Conservation (phyloP, 1,140 invertebrate genomes). For the Diorhabda carinulata region DNA sequence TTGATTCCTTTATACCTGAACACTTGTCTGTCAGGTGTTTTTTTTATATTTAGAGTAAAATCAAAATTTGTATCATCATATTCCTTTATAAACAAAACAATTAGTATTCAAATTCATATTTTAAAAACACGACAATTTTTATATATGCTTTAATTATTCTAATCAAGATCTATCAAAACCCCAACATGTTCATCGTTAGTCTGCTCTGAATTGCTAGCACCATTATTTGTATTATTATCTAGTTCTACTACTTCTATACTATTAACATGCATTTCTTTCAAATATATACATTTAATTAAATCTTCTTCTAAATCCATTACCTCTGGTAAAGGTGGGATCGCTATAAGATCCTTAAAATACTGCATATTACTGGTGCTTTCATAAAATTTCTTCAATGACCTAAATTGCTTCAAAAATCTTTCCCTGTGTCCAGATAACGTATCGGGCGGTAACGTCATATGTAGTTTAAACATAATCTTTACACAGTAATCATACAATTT, state of each 20-base stretch:
- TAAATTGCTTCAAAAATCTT: conserved; percentile 86
- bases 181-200: background rate
- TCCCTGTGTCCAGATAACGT: conserved; percentile 87
- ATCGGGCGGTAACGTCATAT: conserved; percentile 86
- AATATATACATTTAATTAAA: conserved; percentile 12
- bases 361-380: conserved; percentile 88
- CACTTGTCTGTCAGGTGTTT: too few relatives aligned
- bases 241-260: background rate
- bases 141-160: too few relatives aligned
- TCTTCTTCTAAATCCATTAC: conserved; percentile 49
- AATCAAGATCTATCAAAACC: background rate
- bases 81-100: too few relatives aligned
- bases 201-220: background rate
- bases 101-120: too few relatives aligned
- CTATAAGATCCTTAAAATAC: conserved; percentile 95
- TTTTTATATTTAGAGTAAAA: too few relatives aligned
- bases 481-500: conserved; percentile 95
- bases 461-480: conserved; percentile 92
- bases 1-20: too few relatives aligned
- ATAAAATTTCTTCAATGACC: conserved; percentile 88
- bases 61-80: too few relatives aligned
- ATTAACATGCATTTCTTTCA: background rate
- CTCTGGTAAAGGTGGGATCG: conserved; percentile 87
- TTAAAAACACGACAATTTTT: too few relatives aligned
- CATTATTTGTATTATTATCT: background rate